phyloP scores from a whole-genome alignment of 2,888 invertebrate genomes.

The Drosophila suboccidentalis region DNA sequence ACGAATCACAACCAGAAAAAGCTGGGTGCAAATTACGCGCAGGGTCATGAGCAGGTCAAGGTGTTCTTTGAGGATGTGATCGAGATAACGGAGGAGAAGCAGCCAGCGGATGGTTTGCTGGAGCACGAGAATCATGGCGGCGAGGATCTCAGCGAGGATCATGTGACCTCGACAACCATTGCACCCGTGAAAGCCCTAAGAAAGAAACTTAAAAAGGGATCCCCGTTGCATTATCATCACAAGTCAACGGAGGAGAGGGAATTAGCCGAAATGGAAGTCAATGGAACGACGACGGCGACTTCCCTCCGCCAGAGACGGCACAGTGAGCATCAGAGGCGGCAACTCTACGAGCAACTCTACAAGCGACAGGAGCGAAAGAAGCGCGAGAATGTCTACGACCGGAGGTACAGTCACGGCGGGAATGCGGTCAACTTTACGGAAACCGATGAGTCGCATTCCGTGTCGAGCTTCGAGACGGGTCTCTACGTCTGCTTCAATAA shows the following conservation, averaged over 20 bases:
- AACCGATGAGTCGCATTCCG: conserved; percentile 88
- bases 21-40: conserved; percentile 87
- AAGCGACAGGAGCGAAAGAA: conserved; percentile 80
- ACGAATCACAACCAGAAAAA: conserved; percentile 90
- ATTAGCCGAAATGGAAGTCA: neutral
- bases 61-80: conserved; percentile 88
- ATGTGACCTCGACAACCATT: conserved; percentile 9
- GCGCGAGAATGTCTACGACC: conserved; percentile 88
- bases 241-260: conserved; percentile 16
- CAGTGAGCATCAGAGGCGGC: conserved; percentile 59
- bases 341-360: conserved; percentile 80
- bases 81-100: conserved; percentile 83
- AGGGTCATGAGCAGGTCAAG: conserved; percentile 85
- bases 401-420: conserved; percentile 92
- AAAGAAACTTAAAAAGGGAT: conserved; percentile 79
- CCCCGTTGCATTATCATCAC: conserved; percentile 16
- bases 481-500: conserved; percentile 92
- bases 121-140: conserved; percentile 84
- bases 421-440: conserved; percentile 88
- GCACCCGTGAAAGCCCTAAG: conserved; percentile 30
- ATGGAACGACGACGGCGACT: conserved; percentile 8
- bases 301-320: conserved; percentile 8
- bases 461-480: conserved; percentile 94
- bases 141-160: conserved; percentile 80
- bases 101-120: conserved; percentile 57